Base-by-base conservation (phyloP, 1,140 invertebrate genomes). In the Teleopsis dalmanni region DNA sequence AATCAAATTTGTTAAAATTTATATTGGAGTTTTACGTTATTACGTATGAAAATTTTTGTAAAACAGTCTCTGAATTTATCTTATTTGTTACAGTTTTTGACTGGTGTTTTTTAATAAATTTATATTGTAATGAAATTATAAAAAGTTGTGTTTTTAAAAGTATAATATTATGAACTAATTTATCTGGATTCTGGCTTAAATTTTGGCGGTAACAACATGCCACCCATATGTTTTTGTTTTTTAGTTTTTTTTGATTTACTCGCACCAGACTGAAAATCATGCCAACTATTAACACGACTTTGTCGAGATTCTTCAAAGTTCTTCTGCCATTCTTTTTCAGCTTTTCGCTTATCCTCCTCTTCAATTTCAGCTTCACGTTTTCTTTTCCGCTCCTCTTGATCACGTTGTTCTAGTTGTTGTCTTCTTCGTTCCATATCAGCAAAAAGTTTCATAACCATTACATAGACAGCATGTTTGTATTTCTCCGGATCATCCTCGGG, bases 381-480 rank as follows among this genome's bases (percentile, higher is more conserved):
- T 42, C 95, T 73, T 73, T 97, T 98, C 41, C 91, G 79, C 66
- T 98, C 93, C 69, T 97, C 91, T 71, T 91, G 88, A 59, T 95
- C 91, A 57, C 91, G 79, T 14, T 84, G 82, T 59, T 92, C 91
- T 33, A 89, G 72, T 58, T 91, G 85, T 59, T 89, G 82, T 48
- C 84, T 76, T 76, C 91, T 85, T 51, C 90, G 75, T 73, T 91
- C 95, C 81, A 97, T 87, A 71, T 98, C 95, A 42, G 95, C 95
- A 80, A 98, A 98, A 25, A 98, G 74, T 81, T 98, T 98, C 89
- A 96, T 97, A 4, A 93, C 96, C 80, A 96, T 88, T 10, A 97
- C 92, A 78, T 95, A 95, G 16, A 97, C 81, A 16, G 94, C 85
- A 77, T 95, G 92, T 73, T 90, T 91, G 60, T 89, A 94, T 71